Evolutionary conservation across 1,140 invertebrate genomes (phyloP).

Genomic region (Pseudomyrmex cubaensis): DNA sequence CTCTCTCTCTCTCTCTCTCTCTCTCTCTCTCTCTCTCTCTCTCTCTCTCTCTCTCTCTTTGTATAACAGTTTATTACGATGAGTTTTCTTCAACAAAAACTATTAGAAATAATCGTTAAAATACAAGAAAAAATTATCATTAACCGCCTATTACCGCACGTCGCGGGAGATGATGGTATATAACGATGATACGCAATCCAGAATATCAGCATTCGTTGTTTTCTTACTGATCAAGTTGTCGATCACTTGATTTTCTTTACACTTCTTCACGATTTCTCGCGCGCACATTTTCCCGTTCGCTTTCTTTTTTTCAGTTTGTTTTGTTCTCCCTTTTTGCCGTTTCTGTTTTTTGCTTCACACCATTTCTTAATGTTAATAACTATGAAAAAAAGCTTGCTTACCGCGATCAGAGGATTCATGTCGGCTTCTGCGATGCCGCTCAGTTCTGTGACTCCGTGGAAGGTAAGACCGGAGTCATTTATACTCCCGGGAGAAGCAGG

Average conservation of each 20-base stretch:
- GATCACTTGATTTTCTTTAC: constrained; percentile 5
- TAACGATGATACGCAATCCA: not conserved
- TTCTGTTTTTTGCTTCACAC: not conserved
- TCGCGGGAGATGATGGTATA: not conserved
- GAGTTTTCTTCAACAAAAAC: too few relatives aligned
- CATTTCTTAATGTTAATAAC: constrained; percentile 37
- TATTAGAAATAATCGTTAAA: too few relatives aligned
- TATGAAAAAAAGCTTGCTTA: constrained; percentile 79
- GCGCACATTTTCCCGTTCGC: constrained; percentile 8
- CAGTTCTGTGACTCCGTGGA: constrained; percentile 84
- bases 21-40: too few relatives aligned
- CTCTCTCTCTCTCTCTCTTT: too few relatives aligned
- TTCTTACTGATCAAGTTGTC: not conserved
- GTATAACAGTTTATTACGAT: too few relatives aligned
- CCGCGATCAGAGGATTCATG: constrained; percentile 85
- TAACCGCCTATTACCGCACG: too few relatives aligned
- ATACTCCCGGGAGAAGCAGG: constrained; percentile 79
- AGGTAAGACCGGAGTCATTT: constrained; percentile 83
- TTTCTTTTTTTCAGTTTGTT: constrained; percentile 45
- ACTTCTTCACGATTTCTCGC: constrained; percentile 10
- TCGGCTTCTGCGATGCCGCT: constrained; percentile 84
- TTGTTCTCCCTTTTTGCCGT: constrained; percentile 7
- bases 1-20: too few relatives aligned
- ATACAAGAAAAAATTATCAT: too few relatives aligned
- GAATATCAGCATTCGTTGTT: not conserved